Evolutionary conservation across 2,797 vertebrate genomes (phyloP), one percentile per base, ranked within the genome.

Genomic region (Gymnothorax javanicus): DNA sequence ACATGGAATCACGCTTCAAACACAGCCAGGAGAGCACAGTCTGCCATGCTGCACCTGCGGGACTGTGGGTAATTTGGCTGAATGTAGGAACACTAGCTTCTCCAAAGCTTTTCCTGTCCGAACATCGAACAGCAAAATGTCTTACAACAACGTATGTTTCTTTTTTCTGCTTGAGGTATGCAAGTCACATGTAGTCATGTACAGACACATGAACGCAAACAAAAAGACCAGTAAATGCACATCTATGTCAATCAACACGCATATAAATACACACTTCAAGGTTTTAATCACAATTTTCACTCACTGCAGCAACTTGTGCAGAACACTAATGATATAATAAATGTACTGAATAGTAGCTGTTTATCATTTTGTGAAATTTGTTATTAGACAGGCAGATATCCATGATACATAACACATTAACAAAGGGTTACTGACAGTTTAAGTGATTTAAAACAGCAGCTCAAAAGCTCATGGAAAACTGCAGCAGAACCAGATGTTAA

Each of bases 1-100:
- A n/a, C 75, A 23, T 20, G 75, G 75, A 54, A 52, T 79, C 15
- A 1, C 43, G n/a, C 75, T 79, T 54, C 75, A 79, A 54, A 75
- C 15, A 20, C 13, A 6, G 75, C 17, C 7, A 6, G 75, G 75
- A 12, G 50, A 79, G 75, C 6, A 17, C 43, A 79, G 17, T 54
- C 23, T 20, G 54, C 6, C 75, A 27, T 43, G 73, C 43, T 5
- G 50, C 17, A 52, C 75, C 75, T n/a, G 50, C 23, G 75, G 75
- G 75, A 79, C 50, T 54, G 50, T 54, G 75, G 62, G 62, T 79
- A 79, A 54, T 79, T 79, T 23, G 75, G 75, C 15, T 23, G 75
- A 23, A 52, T 79, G 20, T 23, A 54, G 75, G 54, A 52, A 33
- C 69, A 11, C 9, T 0, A 0, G 69, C 27, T 27, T 73, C 33